phyloP scores from a whole-genome alignment of 2,888 invertebrate genomes.

The Conops quadrifasciatus region DNA sequence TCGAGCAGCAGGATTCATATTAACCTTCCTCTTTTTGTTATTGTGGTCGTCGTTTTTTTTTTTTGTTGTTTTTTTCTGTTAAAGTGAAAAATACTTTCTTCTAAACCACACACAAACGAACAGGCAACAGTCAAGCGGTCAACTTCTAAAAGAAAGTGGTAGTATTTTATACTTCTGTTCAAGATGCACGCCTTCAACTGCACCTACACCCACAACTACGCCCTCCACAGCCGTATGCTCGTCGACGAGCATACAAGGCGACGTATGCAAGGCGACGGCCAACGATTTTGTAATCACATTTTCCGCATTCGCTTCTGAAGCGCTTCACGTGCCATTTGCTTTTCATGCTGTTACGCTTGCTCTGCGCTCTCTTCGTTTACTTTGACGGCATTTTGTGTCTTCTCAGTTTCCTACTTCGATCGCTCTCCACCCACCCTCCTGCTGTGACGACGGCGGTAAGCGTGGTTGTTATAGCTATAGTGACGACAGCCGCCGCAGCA shows the following conservation, averaged over 20 bases:
- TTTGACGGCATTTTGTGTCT: constrained; percentile 17
- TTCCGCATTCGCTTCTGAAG: background rate
- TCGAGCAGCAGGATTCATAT: constrained; percentile 4
- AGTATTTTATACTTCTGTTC: no score
- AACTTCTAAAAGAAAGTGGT: no score
- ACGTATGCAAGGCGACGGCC: no score
- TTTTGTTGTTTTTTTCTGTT: constrained; percentile 16
- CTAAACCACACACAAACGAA: no score
- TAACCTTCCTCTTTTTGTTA: background rate
- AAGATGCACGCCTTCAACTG: no score
- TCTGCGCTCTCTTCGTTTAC: background rate
- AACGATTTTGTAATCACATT: constrained; percentile 2
- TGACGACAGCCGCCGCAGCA: background rate
- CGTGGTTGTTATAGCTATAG: background rate
- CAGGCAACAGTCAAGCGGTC: no score
- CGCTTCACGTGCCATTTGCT: constrained; percentile 7
- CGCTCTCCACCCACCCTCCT: background rate
- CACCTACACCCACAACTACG: no score
- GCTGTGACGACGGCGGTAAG: constrained; percentile 6
- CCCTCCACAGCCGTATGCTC: no score
- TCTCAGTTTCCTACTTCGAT: background rate
- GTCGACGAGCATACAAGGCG: no score
- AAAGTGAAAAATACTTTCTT: no score
- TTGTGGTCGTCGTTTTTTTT: background rate
- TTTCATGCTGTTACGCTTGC: constrained; percentile 1